A percentile compares a stretch with the other conserved stretches of the same genome.
Evolutionary conservation across 2,888 invertebrate species (phyloP).

Genomic region (Gasteruption jaculator): DNA sequence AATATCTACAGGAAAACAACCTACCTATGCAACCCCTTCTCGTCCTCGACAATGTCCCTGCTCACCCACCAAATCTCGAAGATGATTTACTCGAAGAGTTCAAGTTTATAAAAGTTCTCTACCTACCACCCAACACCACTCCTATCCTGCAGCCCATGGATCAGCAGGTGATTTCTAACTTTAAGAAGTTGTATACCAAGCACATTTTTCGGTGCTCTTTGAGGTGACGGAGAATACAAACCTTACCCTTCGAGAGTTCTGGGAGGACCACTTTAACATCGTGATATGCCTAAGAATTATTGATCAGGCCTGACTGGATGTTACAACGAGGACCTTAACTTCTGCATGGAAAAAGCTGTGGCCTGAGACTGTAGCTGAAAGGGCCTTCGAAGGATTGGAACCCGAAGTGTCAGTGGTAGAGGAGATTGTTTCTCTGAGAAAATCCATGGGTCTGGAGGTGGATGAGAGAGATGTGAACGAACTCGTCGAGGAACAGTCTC

Average conservation of each 20-base stretch:
- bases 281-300: slow-evolving; percentile 30
- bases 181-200: no score
- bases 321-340: slow-evolving; percentile 29
- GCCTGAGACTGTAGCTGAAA: slow-evolving; percentile 11
- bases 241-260: no score
- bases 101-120: no score
- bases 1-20: no score
- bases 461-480: slow-evolving; percentile 23
- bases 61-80: no score
- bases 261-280: slow-evolving; percentile 39
- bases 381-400: slow-evolving; percentile 14
- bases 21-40: no score
- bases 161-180: slow-evolving; percentile 9
- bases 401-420: slow-evolving; percentile 17
- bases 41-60: no score
- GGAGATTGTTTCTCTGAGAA: slow-evolving; percentile 27
- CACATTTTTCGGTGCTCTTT: no score
- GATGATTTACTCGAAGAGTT: no score
- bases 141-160: slow-evolving; percentile 9
- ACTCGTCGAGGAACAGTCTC: slow-evolving; percentile 18
- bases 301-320: slow-evolving; percentile 28
- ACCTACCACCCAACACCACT: slow-evolving; percentile 10
- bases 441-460: slow-evolving; percentile 27
- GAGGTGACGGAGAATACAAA: no score
- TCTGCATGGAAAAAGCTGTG: slow-evolving; percentile 1